These are phyloP conservation scores for Caranx melampygus DNA, from an alignment of 2,113 vertebrate genomes.

Conservation along the genomic window DNA sequence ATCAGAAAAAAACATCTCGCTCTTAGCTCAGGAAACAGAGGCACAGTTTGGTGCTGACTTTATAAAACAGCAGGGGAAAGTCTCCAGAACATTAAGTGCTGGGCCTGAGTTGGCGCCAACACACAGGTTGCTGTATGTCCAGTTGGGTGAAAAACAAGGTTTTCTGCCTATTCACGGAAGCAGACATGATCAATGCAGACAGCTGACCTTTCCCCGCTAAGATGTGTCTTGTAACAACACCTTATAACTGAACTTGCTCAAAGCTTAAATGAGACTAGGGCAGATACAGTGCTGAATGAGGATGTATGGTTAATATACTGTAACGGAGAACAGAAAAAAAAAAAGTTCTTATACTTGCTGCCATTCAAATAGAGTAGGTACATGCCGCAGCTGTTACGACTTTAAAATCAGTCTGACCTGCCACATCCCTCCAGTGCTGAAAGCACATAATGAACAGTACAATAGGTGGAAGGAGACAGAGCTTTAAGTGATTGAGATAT, in stretches of 20 bases:
- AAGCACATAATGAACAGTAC: constrained; percentile 11
- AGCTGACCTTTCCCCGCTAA: constrained; percentile 55
- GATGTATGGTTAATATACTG: background rate
- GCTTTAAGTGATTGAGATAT: constrained; percentile 21
- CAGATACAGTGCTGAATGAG: background rate
- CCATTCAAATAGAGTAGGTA: background rate
- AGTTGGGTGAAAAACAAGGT: constrained; percentile 33
- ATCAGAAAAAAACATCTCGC: background rate
- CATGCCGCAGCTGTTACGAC: background rate
- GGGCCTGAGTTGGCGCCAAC: background rate
- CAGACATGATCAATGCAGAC: constrained; percentile 44
- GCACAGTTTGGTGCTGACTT: background rate
- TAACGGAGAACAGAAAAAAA: background rate
- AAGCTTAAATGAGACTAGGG: background rate
- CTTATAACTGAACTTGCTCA: constrained; percentile 16
- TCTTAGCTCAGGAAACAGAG: background rate
- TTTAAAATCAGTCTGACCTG: background rate
- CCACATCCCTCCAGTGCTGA: background rate
- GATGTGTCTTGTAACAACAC: constrained; percentile 26
- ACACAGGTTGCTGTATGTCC: background rate
- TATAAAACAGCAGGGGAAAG: background rate
- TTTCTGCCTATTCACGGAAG: constrained; percentile 20
- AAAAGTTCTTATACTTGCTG: background rate
- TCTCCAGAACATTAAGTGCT: background rate
- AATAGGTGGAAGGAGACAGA: background rate